Percentiles rank a stretch among this genome's conserved stretches.
Evolutionary conservation across 1,140 invertebrate species (phyloP).

Genomic region (Drosophila rhopaloa): DNA sequence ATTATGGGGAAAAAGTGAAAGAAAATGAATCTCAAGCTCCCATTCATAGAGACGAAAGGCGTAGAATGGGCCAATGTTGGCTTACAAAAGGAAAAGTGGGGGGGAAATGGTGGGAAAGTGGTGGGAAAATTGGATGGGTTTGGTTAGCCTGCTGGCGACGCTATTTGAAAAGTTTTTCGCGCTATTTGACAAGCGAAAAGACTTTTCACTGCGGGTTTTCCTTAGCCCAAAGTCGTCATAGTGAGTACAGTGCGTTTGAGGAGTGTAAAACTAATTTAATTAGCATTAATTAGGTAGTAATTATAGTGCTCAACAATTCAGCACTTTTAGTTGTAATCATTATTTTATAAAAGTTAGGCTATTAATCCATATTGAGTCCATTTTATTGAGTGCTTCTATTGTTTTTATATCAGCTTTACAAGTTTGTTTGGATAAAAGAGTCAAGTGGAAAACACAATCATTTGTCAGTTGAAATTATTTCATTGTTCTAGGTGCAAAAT

Average conservation of each 20-base stretch:
- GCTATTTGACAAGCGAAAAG: constrained; percentile 67
- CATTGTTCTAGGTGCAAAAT: too few relatives aligned
- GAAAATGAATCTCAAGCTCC: constrained; percentile 31
- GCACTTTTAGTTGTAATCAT: too few relatives aligned
- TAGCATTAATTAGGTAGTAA: not conserved
- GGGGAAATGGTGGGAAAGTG: not conserved
- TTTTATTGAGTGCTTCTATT: too few relatives aligned
- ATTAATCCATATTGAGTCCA: too few relatives aligned
- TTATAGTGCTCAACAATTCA: not conserved
- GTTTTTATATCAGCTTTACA: too few relatives aligned
- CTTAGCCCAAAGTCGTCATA: constrained; percentile 10
- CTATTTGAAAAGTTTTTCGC: constrained; percentile 65
- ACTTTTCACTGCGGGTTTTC: constrained; percentile 42
- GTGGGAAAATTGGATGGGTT: constrained; percentile 14
- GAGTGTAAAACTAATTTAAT: not conserved
- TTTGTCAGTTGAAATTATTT: too few relatives aligned
- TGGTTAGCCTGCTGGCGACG: constrained; percentile 32
- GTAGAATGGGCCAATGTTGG: constrained; percentile 34
- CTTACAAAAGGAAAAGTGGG: constrained; percentile 7
- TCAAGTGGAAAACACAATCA: too few relatives aligned
- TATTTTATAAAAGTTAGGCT: too few relatives aligned
- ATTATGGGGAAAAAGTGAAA: constrained; percentile 37
- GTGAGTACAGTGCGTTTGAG: constrained; percentile 13
- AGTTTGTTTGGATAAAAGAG: too few relatives aligned
- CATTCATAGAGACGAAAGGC: constrained; percentile 34